These are phyloP conservation scores for Ivindomyrus marchei DNA, from an alignment of 2,113 vertebrate genomes.

Conservation along the genomic window DNA sequence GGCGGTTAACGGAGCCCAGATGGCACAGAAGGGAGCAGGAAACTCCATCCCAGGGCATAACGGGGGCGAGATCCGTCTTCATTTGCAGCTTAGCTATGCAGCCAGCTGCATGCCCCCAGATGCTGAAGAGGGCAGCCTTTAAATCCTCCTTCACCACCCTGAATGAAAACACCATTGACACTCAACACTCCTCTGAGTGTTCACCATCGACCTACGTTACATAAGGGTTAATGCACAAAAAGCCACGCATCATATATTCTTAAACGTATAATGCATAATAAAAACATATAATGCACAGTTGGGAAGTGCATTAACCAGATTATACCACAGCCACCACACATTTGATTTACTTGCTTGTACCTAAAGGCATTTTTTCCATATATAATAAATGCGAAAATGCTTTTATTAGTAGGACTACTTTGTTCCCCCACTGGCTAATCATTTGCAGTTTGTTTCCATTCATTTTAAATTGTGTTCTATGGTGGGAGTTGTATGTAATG, in stretches of 20 bases:
- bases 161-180: background rate
- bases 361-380: background rate
- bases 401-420: background rate
- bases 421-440: background rate
- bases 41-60: constrained; percentile 23
- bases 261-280: background rate
- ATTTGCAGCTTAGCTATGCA: constrained; percentile 1
- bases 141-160: background rate
- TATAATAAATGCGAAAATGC: background rate
- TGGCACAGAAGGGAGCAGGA: constrained; percentile 42
- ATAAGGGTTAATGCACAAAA: background rate
- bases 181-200: background rate
- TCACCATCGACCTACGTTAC: background rate
- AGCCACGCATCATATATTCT: background rate
- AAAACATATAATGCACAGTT: background rate
- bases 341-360: background rate
- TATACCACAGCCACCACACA: background rate
- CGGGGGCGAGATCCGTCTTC: constrained; percentile 33
- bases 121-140: background rate
- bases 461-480: background rate
- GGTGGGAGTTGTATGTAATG: background rate
- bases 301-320: background rate
- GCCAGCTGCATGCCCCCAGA: background rate
- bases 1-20: constrained; percentile 51
- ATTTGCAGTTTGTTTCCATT: background rate